These are phyloP conservation scores for Sitophilus oryzae DNA, from an alignment of 1,140 invertebrate species.

Conservation along the genomic window DNA sequence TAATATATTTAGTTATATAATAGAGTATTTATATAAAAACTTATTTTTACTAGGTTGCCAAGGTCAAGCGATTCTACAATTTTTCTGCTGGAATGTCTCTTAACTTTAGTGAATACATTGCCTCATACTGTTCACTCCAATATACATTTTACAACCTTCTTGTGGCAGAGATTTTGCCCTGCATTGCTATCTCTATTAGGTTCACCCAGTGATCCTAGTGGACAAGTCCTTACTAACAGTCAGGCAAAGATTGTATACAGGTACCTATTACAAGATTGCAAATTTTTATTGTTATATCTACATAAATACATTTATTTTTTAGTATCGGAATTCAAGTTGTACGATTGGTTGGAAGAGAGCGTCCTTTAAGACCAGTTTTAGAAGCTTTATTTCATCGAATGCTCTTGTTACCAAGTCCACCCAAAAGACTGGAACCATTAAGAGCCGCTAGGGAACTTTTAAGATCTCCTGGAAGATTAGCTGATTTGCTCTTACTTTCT, in stretches of 20 bases:
- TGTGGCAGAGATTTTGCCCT: constrained; percentile 90
- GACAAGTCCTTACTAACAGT: constrained; percentile 67
- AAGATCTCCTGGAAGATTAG: constrained; percentile 62
- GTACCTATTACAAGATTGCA: constrained; percentile 45
- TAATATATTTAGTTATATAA: too few relatives aligned
- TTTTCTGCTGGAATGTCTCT: constrained; percentile 79
- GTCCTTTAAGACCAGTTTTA: constrained; percentile 77
- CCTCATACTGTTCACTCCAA: constrained; percentile 75
- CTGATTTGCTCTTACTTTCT: constrained; percentile 68
- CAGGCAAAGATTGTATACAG: constrained; percentile 82
- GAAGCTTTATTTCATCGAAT: constrained; percentile 90
- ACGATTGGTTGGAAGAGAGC: constrained; percentile 75
- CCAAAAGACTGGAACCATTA: constrained; percentile 77
- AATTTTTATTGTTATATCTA: constrained; percentile 16
- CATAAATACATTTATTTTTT: constrained; percentile 32
- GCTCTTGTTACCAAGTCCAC: constrained; percentile 77
- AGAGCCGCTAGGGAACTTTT: constrained; percentile 73
- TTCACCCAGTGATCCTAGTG: constrained; percentile 60
- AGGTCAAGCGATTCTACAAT: constrained; percentile 61
- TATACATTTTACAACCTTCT: constrained; percentile 75
- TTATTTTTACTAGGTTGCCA: constrained; percentile 45
- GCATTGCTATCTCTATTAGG: constrained; percentile 80
- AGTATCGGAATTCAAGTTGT: constrained; percentile 86
- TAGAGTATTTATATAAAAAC: background rate
- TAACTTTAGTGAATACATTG: constrained; percentile 76